Percentiles rank a stretch among this genome's conserved stretches.
phyloP scores from a whole-genome alignment of 2,797 vertebrate species.

The Galagoides demidoff region DNA sequence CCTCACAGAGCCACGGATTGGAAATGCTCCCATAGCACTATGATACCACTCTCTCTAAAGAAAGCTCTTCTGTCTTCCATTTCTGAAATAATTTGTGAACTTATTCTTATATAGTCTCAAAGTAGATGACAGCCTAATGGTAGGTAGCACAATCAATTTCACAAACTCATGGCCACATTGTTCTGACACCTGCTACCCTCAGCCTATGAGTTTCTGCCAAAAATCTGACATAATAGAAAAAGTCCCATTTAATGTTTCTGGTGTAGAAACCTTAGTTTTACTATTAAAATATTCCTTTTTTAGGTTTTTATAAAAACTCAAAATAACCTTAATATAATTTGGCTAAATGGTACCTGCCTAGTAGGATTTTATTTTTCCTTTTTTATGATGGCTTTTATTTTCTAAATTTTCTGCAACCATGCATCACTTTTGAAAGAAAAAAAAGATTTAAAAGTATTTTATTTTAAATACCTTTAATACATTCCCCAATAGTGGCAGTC shows the following conservation, averaged over 20 bases:
- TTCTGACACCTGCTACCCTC: not conserved
- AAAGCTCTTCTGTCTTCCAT: not conserved
- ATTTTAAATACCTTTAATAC: conserved; percentile 23
- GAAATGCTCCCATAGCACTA: not conserved
- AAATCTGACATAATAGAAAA: not conserved
- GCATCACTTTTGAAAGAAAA: not conserved
- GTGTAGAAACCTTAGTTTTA: conserved; percentile 14
- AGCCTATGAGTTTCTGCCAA: not conserved
- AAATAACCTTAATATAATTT: conserved; percentile 21
- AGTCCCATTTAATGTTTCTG: not conserved
- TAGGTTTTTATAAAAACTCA: conserved; percentile 40
- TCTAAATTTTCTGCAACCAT: conserved; percentile 49
- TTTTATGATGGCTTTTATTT: not conserved
- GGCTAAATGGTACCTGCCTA: not conserved
- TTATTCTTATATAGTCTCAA: not conserved
- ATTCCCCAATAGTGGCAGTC: not conserved
- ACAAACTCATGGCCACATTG: not conserved
- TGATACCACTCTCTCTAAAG: not conserved
- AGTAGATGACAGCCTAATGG: not conserved
- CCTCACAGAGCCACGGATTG: not conserved
- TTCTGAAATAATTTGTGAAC: not conserved
- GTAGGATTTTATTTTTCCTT: not conserved
- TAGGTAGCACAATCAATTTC: not conserved
- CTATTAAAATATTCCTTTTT: not conserved
- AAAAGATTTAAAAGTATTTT: not conserved